These are phyloP conservation scores for Spilosoma lubricipeda DNA, from an alignment of 2,888 invertebrate genomes.

Conservation along the genomic window DNA sequence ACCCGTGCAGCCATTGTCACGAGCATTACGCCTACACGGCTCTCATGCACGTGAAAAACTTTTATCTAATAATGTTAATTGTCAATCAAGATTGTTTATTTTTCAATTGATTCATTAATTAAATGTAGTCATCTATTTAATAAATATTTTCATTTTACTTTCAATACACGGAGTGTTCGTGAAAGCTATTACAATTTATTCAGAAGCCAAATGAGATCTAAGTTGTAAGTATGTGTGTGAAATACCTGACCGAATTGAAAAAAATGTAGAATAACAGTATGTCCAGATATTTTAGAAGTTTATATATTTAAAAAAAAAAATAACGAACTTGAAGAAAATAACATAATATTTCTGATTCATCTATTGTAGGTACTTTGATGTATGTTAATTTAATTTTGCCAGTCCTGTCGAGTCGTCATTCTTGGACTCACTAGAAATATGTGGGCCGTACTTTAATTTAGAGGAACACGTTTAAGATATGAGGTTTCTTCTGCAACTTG, in stretches of 20 bases:
- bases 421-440: background rate
- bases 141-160: background rate
- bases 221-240: too few species aligned
- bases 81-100: slow-evolving; percentile 3
- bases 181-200: too few species aligned
- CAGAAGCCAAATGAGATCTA: too few species aligned
- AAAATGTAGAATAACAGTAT: too few species aligned
- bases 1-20: slow-evolving; percentile 6
- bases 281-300: too few species aligned
- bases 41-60: slow-evolving; percentile 18
- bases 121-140: background rate
- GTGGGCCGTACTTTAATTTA: background rate
- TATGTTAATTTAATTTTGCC: too few species aligned
- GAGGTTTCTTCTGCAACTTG: too few species aligned
- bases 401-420: background rate
- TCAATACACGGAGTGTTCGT: too few species aligned
- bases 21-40: slow-evolving; percentile 15
- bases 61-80: slow-evolving; percentile 5
- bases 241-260: too few species aligned
- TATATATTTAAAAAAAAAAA: too few species aligned
- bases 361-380: too few species aligned
- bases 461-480: background rate
- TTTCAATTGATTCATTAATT: too few species aligned
- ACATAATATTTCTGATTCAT: background rate
- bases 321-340: background rate